These are phyloP conservation scores for Colinus virginianus DNA, from an alignment of 2,113 vertebrate genomes.

Conservation along the genomic window DNA sequence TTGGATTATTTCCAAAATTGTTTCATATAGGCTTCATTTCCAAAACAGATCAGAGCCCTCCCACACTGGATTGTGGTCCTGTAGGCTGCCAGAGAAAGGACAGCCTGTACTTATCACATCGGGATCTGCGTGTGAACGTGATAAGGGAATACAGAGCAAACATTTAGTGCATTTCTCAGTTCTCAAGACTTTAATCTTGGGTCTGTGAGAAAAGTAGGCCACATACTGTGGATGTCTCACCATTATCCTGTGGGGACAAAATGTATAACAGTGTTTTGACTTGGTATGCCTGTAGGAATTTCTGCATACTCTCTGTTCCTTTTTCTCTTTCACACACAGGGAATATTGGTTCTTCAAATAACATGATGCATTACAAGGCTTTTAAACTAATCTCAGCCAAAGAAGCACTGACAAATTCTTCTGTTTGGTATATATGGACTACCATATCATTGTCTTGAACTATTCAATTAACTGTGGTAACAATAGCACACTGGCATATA, in stretches of 20 bases:
- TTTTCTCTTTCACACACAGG: slow-evolving; percentile 15
- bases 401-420: slow-evolving; percentile 54
- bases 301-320: neutral
- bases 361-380: slow-evolving; percentile 40
- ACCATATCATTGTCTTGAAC: slow-evolving; percentile 71
- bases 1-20: neutral
- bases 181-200: slow-evolving; percentile 30
- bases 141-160: slow-evolving; percentile 2
- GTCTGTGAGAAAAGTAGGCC: slow-evolving; percentile 28
- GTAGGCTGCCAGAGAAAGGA: neutral
- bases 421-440: slow-evolving; percentile 50
- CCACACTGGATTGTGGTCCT: neutral
- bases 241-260: slow-evolving; percentile 17
- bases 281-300: slow-evolving; percentile 21
- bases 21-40: neutral
- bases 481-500: slow-evolving; percentile 65
- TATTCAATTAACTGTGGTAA: slow-evolving; percentile 74
- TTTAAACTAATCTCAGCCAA: slow-evolving; percentile 44
- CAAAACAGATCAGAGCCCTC: neutral
- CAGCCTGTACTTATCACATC: neutral
- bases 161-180: neutral
- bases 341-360: slow-evolving; percentile 64
- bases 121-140: neutral
- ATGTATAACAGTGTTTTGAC: slow-evolving; percentile 33
- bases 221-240: slow-evolving; percentile 3